Evolutionary conservation across 2,797 vertebrate genomes (phyloP).

Genomic region (Lateolabrax maculatus): DNA sequence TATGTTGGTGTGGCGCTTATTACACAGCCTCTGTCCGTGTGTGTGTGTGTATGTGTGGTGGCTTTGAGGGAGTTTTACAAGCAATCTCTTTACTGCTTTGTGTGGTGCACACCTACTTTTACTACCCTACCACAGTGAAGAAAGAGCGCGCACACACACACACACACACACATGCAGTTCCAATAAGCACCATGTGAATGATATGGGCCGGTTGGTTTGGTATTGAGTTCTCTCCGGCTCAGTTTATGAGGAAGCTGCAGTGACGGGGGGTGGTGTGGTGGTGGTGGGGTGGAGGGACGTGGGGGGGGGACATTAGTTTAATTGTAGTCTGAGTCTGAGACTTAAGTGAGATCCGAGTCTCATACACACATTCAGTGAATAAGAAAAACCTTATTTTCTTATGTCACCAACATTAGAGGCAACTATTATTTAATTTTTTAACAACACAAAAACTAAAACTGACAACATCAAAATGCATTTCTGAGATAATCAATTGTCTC

Average conservation of each 20-base stretch:
- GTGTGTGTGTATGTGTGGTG: conserved; percentile 55
- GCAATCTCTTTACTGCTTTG: conserved; percentile 81
- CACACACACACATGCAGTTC: conserved; percentile 31
- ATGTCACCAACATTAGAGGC: neutral
- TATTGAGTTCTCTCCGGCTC: conserved; percentile 77
- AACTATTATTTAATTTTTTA: no score
- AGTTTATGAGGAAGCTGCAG: conserved; percentile 80
- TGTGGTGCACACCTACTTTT: conserved; percentile 81
- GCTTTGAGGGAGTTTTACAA: conserved; percentile 76
- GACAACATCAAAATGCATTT: no score
- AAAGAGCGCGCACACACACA: conserved; percentile 43
- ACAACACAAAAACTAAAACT: no score
- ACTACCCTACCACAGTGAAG: conserved; percentile 71
- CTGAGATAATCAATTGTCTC: no score
- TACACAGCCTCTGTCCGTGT: conserved; percentile 26
- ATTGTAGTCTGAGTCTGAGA: conserved; percentile 52
- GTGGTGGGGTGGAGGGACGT: neutral
- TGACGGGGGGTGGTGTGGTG: no score
- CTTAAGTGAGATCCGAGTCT: conserved; percentile 13
- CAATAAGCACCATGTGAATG: conserved; percentile 77
- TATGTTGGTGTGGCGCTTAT: conserved; percentile 30
- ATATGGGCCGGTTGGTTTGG: conserved; percentile 70
- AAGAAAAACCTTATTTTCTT: neutral
- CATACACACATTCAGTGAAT: neutral
- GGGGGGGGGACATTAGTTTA: conserved; percentile 52